Evolutionary conservation across 2,888 invertebrate species (phyloP).

Genomic region (Vanessa cardui): DNA sequence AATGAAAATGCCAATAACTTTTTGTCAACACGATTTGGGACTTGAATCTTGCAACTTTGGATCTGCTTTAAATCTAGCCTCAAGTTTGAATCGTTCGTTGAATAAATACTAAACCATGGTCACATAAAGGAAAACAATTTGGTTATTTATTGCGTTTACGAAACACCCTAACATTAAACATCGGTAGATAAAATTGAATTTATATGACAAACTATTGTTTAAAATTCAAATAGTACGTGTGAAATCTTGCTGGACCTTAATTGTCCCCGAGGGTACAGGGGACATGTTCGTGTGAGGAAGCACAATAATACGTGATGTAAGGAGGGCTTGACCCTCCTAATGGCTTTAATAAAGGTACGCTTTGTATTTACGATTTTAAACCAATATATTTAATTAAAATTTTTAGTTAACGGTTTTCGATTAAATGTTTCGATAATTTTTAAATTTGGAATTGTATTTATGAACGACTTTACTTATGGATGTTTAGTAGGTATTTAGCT

Average conservation of each 20-base stretch:
- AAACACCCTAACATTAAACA: slow-evolving; percentile 59
- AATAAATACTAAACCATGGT: too few relatives aligned
- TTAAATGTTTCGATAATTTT: neutral
- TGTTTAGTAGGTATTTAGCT: too few relatives aligned
- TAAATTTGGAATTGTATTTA: neutral
- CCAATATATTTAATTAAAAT: slow-evolving; percentile 81
- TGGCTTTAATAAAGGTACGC: slow-evolving; percentile 81
- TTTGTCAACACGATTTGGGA: too few relatives aligned
- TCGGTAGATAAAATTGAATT: slow-evolving; percentile 75
- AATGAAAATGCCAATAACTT: too few relatives aligned
- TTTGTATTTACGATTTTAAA: slow-evolving; percentile 79
- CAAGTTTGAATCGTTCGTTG: too few relatives aligned
- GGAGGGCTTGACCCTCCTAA: slow-evolving; percentile 66
- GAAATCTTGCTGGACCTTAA: slow-evolving; percentile 78
- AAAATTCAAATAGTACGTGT: slow-evolving; percentile 81
- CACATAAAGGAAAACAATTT: neutral
- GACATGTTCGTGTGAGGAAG: slow-evolving; percentile 58
- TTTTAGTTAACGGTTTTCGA: slow-evolving; percentile 52
- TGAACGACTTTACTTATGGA: too few relatives aligned
- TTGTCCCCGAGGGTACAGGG: slow-evolving; percentile 63
- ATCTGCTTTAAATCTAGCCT: too few relatives aligned
- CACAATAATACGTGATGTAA: slow-evolving; percentile 72
- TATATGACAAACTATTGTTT: slow-evolving; percentile 82
- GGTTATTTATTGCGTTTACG: neutral
- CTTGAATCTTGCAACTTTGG: too few relatives aligned